These are phyloP conservation scores for Hypercompe scribonia DNA, from an alignment of 2,888 invertebrate genomes.

Conservation along the genomic window DNA sequence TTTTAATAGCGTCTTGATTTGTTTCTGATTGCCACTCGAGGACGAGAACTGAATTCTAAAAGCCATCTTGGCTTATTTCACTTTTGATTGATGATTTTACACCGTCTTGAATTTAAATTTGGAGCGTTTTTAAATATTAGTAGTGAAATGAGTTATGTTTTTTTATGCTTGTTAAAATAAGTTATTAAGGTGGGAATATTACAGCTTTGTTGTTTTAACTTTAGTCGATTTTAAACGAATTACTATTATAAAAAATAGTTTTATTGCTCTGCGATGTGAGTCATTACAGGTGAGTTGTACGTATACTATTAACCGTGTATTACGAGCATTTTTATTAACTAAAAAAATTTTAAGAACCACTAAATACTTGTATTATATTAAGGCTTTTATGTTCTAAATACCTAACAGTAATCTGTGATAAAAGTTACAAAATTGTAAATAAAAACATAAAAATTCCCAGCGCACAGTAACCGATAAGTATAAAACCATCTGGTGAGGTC, in stretches of 20 bases:
- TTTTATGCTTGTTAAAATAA: conserved; percentile 18
- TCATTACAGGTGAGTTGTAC: not conserved
- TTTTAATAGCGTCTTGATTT: conserved; percentile 81
- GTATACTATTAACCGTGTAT: conserved; percentile 9
- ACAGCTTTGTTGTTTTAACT: conserved; percentile 25
- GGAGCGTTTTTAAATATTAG: conserved; percentile 48
- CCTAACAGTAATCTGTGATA: not conserved
- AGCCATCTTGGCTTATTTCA: conserved; percentile 59
- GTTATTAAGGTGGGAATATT: conserved; percentile 27
- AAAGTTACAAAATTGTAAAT: not conserved
- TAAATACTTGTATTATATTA: not conserved
- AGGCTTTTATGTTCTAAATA: not conserved
- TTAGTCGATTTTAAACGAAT: conserved; percentile 12
- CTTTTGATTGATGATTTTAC: conserved; percentile 70
- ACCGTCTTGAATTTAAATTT: conserved; percentile 57
- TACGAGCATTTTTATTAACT: not conserved
- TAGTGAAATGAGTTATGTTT: conserved; percentile 30
- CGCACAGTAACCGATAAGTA: conserved; percentile 42
- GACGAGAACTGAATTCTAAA: conserved; percentile 64
- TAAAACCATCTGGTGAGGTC: conserved; percentile 63
- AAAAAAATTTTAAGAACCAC: not conserved
- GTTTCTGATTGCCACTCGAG: conserved; percentile 76
- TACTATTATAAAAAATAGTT: conserved; percentile 1
- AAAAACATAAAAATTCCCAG: not conserved
- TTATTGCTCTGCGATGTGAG: conserved; percentile 6